phyloP scores from a whole-genome alignment of 2,113 vertebrate species.

The Aspiorhynchus laticeps region DNA sequence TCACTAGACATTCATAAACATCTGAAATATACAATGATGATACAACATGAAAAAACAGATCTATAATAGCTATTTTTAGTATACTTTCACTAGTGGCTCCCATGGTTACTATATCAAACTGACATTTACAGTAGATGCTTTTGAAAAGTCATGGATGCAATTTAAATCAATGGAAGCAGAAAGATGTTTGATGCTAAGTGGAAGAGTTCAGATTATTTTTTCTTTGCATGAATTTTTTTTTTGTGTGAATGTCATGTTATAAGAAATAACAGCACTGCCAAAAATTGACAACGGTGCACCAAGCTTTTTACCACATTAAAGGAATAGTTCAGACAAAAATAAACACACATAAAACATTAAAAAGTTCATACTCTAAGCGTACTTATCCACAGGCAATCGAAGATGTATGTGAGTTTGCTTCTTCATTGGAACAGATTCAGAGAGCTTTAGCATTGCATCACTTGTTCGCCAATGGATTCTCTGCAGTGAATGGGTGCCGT shows the following conservation, averaged over 20 bases:
- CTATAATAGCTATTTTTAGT: neutral
- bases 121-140: neutral
- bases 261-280: neutral
- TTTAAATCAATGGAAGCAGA: conserved; percentile 14
- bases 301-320: neutral
- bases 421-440: too few species aligned
- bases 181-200: conserved; percentile 2
- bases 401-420: neutral
- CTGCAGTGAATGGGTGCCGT: too few species aligned
- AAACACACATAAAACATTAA: neutral
- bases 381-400: neutral
- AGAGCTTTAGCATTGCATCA: too few species aligned
- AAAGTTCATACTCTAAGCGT: neutral
- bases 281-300: neutral
- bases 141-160: neutral
- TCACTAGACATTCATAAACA: neutral
- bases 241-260: neutral
- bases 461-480: too few species aligned
- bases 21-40: neutral
- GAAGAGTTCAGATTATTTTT: neutral
- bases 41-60: neutral
- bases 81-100: neutral
- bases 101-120: neutral
- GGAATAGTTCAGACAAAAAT: neutral
- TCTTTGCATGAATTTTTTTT: neutral